phyloP scores from a whole-genome alignment of 2,797 vertebrate genomes.

The Sandelia bainsii region DNA sequence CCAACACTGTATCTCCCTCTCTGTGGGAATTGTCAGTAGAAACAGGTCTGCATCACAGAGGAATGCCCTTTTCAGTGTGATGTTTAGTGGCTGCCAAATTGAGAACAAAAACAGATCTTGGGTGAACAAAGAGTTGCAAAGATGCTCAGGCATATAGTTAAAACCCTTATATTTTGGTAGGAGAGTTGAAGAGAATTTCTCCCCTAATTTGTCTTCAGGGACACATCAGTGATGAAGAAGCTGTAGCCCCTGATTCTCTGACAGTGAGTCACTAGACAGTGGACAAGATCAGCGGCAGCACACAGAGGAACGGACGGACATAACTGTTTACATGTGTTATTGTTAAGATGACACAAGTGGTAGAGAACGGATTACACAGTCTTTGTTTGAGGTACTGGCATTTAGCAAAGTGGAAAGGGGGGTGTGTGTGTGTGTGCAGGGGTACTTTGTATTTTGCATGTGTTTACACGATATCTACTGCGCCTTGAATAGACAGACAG shows the following conservation, averaged over 20 bases:
- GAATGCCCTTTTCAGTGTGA: constrained; percentile 33
- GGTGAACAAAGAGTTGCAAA: constrained; percentile 18
- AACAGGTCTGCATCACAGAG: constrained; percentile 45
- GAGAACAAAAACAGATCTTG: constrained; percentile 2
- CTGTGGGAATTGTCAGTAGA: constrained; percentile 39
- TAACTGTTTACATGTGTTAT: constrained; percentile 64
- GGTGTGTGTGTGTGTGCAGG: background rate
- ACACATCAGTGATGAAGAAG: constrained; percentile 5
- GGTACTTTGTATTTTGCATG: constrained; percentile 7
- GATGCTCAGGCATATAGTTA: constrained; percentile 6
- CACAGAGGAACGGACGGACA: constrained; percentile 45
- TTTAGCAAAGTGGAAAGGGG: background rate
- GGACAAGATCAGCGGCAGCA: constrained; percentile 14
- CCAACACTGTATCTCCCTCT: background rate
- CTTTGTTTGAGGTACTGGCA: constrained; percentile 36
- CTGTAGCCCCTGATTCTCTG: constrained; percentile 20
- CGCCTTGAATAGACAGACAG: background rate
- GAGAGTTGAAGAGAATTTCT: constrained; percentile 5
- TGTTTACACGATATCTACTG: background rate
- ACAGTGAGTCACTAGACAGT: constrained; percentile 34
- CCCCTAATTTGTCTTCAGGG: constrained; percentile 19
- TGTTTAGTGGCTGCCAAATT: constrained; percentile 14
- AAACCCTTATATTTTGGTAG: constrained; percentile 7
- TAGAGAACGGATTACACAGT: constrained; percentile 46
- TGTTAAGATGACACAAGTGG: constrained; percentile 41